A percentile compares a stretch with the other conserved stretches of the same genome.
Evolutionary conservation across 2,797 vertebrate species (phyloP).

Genomic region (Malacoctenus gilli): DNA sequence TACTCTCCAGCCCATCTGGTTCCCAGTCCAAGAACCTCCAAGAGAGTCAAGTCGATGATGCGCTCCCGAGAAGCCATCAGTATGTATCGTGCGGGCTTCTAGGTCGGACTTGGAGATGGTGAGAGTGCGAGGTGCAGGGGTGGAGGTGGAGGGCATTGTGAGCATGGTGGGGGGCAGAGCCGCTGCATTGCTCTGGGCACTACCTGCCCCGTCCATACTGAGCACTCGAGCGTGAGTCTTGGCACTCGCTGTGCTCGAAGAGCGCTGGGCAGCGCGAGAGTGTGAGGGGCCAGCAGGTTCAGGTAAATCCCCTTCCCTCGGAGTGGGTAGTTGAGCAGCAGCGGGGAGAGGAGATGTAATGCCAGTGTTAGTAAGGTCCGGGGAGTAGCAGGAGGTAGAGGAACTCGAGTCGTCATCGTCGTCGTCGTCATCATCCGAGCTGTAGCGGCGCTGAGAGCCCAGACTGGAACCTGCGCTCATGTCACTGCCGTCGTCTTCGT

Average conservation of each 20-base stretch:
- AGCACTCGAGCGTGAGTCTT: conserved; percentile 92
- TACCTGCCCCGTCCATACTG: conserved; percentile 89
- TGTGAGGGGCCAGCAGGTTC: conserved; percentile 77
- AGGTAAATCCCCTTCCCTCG: conserved; percentile 71
- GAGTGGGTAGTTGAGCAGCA: conserved; percentile 70
- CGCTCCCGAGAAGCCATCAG: conserved; percentile 74
- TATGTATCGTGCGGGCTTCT: conserved; percentile 78
- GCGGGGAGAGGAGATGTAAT: conserved; percentile 70
- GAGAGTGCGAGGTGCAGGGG: conserved; percentile 80
- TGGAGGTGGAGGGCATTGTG: conserved; percentile 75
- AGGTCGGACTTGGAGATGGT: conserved; percentile 86
- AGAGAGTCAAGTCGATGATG: conserved; percentile 81
- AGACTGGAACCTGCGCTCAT: conserved; percentile 89
- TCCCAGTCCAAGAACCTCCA: conserved; percentile 85
- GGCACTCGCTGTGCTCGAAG: conserved; percentile 89
- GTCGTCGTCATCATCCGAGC: conserved; percentile 83
- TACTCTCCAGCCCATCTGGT: conserved; percentile 88
- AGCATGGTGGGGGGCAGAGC: conserved; percentile 69
- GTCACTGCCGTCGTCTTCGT: conserved; percentile 89
- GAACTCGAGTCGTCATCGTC: conserved; percentile 85
- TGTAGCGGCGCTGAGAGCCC: conserved; percentile 87
- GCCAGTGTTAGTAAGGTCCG: conserved; percentile 80
- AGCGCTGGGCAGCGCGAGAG: conserved; percentile 85
- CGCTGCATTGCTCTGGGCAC: conserved; percentile 70
- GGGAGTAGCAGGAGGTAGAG: conserved; percentile 90